These are phyloP conservation scores for Trachymyrmex septentrionalis DNA, from an alignment of 1,140 invertebrate genomes.

Conservation along the genomic window DNA sequence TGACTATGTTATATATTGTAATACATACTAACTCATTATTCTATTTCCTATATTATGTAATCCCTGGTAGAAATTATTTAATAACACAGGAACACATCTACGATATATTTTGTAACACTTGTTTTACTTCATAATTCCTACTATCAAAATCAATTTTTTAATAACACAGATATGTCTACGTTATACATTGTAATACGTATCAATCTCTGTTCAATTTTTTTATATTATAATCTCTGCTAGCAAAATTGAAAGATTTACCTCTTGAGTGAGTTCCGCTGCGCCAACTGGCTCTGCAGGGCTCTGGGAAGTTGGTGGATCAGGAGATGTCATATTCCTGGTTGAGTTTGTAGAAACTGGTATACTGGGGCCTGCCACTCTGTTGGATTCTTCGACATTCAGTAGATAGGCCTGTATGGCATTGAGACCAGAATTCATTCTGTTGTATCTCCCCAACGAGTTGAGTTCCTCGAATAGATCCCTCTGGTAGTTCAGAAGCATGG, in stretches of 20 bases:
- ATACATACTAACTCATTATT: not conserved
- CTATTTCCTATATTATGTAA: not conserved
- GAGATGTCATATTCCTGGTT: slow-evolving; percentile 74
- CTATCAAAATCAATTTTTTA: too few species aligned
- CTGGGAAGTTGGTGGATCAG: slow-evolving; percentile 74
- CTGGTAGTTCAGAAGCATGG: slow-evolving; percentile 91
- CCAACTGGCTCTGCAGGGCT: slow-evolving; percentile 66
- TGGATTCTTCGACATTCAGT: slow-evolving; percentile 84
- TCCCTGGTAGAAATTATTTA: too few species aligned
- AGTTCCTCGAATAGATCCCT: slow-evolving; percentile 92
- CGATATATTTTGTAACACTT: too few species aligned
- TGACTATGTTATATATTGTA: not conserved
- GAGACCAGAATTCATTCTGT: slow-evolving; percentile 83
- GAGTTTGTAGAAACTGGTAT: slow-evolving; percentile 71
- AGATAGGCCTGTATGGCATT: slow-evolving; percentile 87
- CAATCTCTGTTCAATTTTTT: not conserved
- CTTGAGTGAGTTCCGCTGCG: slow-evolving; percentile 85
- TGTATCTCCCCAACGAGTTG: slow-evolving; percentile 89
- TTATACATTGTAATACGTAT: not conserved
- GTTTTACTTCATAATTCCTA: too few species aligned
- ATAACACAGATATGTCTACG: too few species aligned
- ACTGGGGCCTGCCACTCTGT: slow-evolving; percentile 76
- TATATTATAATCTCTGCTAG: not conserved
- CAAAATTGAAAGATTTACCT: slow-evolving; percentile 80
- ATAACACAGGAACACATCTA: too few species aligned